Evolutionary conservation across 2,888 invertebrate species (phyloP), one percentile per base, ranked within the genome.

Genomic region (Eupithecia vulgata): DNA sequence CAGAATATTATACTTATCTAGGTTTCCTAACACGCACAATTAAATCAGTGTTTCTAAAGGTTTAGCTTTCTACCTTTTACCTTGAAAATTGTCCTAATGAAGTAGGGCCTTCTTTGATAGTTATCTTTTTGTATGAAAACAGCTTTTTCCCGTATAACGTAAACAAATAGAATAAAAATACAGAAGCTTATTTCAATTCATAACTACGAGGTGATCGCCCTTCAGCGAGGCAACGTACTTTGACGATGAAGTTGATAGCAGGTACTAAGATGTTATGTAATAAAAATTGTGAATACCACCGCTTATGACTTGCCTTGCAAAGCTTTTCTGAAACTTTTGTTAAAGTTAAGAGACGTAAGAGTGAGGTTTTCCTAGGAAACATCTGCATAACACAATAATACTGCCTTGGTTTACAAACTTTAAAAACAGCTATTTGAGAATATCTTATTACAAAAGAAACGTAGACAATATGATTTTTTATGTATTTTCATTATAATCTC

Each of bases 161-260:
- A 65, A 68, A 59, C 68, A 72, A 67, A 71, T 67, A 25, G 34
- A 71, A 69, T 67, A 64, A 64, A 70, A 72, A 70, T 37, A 68
- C 52, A 61, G 25, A 69, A 68, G 17, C 62, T 64, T 12, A 64
- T 10, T 52, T 25, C 37, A 17, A 25, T 25, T n/a, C 71, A 42
- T 48, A 42, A 42, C 25, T 45, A n/a, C 67, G 61, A 71, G 71
- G 67, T 59, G 15, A 45, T 67, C 42, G 67, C 67, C 67, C 71
- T 61, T 13, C n/a, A 40, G n/a, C 15, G 35, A 71, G 67, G 67
- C 71, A 67, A 61, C 42, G 71, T 45, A 21, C 67, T 67, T 12
- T 5, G 52, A 48, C n/a, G 61, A 67, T 71, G 12, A 25, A 13
- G 37, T 45, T 67, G 35, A 48, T 67, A 35, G n/a, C 37, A 35